Base-by-base conservation (phyloP, 2,113 vertebrate genomes). In the Puma concolor region DNA sequence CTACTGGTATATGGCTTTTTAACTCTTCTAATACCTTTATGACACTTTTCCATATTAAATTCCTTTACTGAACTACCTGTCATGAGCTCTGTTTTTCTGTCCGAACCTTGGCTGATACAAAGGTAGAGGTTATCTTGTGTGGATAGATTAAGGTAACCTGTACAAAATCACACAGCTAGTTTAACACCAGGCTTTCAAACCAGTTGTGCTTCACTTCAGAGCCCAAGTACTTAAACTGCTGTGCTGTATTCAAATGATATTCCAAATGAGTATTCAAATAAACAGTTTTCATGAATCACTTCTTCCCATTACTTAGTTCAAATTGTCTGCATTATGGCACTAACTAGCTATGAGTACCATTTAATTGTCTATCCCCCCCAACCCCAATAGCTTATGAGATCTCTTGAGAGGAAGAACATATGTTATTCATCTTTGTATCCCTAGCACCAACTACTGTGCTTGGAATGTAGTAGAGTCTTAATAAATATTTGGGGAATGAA, bases 401-500 rank as follows among this genome's bases (percentile, higher is more conserved):
- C 41, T 60, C 72, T 94, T 77, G 13, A 21, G 13, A 82, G 29
- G 71, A 93, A 64, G 71, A 29, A 87, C 50, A 19, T 63, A 5
- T 87, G 66, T 66, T 88, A 85, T 93, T 96, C 14, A 95, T 71
- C 54, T 94, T 93, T 85, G 31, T 94, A 54, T 93, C 29, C 14
- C 44, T 50, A 85, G 27, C 23, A 87, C 93, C 94, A 82, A 89
- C 77, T 77, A 66, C 81, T 92, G 72, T 94, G 79, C 33, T 97
- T 94, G 79, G 91, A 96, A 97, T 96, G 66, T 54, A 74, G 83
- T 77, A 67, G 36, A 91, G 74, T 5, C 72, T 83, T 94, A 81
- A 89, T 82, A 93, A 96, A 97, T 97, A 95, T 95, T 91, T 96
- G 87, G 82, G 36, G 87, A 97, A 89, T 94, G 79, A 92, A 79